Evolutionary conservation across 2,888 invertebrate genomes (phyloP).

Genomic region (Dasypogon diadema): DNA sequence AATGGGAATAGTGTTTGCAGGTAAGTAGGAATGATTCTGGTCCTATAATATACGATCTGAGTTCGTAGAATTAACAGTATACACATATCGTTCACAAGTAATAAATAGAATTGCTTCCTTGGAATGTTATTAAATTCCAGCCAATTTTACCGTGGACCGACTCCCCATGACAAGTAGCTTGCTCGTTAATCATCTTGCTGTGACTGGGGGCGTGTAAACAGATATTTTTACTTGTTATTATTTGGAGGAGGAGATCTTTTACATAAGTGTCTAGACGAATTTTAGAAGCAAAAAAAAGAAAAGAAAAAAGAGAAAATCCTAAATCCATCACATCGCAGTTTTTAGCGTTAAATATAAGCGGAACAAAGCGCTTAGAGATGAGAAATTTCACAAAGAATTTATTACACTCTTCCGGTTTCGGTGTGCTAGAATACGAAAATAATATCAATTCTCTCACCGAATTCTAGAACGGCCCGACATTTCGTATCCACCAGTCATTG

Average conservation of each 20-base stretch:
- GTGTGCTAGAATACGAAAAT: background rate
- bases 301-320: slow-evolving; percentile 12
- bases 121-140: slow-evolving; percentile 20
- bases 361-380: slow-evolving; percentile 5
- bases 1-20: slow-evolving; percentile 68
- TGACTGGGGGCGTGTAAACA: slow-evolving; percentile 36
- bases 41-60: background rate
- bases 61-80: background rate
- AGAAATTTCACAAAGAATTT: slow-evolving; percentile 2
- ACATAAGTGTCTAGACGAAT: slow-evolving; percentile 39
- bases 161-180: slow-evolving; percentile 30
- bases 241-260: slow-evolving; percentile 23
- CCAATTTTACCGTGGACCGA: slow-evolving; percentile 9
- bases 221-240: slow-evolving; percentile 42
- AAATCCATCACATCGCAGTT: slow-evolving; percentile 14
- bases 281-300: no score
- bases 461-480: slow-evolving; percentile 66
- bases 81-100: slow-evolving; percentile 26
- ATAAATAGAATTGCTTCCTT: slow-evolving; percentile 23
- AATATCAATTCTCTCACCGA: background rate
- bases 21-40: slow-evolving; percentile 59
- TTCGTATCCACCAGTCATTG: slow-evolving; percentile 68
- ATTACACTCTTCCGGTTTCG: slow-evolving; percentile 12
- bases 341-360: slow-evolving; percentile 1
- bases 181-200: slow-evolving; percentile 32